phyloP scores from a whole-genome alignment of 2,797 vertebrate genomes.

The Coregonus suidteri region DNA sequence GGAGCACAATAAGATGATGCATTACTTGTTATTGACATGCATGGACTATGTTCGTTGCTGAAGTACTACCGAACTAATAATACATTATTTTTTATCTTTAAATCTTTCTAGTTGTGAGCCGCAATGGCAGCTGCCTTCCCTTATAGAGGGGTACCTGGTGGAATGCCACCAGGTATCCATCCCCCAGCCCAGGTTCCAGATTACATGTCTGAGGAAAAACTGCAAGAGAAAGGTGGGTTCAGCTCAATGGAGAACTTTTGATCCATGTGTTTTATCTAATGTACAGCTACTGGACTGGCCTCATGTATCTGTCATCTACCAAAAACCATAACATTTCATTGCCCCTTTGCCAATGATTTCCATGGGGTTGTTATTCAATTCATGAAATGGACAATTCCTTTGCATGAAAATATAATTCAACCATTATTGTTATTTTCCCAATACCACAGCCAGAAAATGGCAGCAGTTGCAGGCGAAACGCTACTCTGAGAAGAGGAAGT shows the following conservation, averaged over 20 bases:
- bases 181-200: slow-evolving; percentile 85
- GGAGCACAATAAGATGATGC: not conserved
- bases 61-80: too few species aligned
- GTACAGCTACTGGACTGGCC: not conserved
- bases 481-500: slow-evolving; percentile 97
- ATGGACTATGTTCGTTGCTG: not conserved
- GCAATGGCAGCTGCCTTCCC: slow-evolving; percentile 92
- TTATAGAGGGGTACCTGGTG: slow-evolving; percentile 83
- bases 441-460: slow-evolving; percentile 91
- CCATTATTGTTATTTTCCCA: not conserved
- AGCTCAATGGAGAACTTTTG: too few species aligned
- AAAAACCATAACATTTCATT: not conserved
- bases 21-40: not conserved
- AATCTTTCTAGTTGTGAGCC: slow-evolving; percentile 46
- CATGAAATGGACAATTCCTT: not conserved
- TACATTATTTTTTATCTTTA: not conserved
- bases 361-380: not conserved
- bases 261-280: not conserved
- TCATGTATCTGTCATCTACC: not conserved
- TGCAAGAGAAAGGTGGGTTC: slow-evolving; percentile 91
- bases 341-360: not conserved
- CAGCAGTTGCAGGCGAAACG: slow-evolving; percentile 98
- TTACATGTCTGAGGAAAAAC: slow-evolving; percentile 97
- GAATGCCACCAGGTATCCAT: slow-evolving; percentile 83
- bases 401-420: not conserved